Conservation (phyloP, 53 echinoderm and acorn worm species). For the Zoroaster sp. region DNA sequence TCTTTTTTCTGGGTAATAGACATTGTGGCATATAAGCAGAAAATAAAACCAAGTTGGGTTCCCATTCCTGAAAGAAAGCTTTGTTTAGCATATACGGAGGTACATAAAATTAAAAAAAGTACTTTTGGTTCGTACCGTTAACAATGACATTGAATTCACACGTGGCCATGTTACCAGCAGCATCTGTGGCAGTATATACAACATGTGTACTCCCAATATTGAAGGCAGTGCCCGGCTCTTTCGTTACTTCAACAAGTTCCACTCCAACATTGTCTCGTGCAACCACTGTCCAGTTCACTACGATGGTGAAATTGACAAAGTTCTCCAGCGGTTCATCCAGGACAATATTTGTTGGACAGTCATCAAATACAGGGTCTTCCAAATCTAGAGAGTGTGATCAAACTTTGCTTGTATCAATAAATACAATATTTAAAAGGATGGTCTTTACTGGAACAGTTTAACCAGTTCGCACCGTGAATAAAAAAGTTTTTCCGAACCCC, state of each 20-base stretch:
- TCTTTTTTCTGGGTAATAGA: no score
- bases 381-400: no score
- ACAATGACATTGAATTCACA: not conserved
- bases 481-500: no score
- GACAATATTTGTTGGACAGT: not conserved
- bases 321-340: not conserved
- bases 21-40: no score
- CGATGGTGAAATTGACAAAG: constrained; percentile 6
- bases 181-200: not conserved
- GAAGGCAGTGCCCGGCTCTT: not conserved
- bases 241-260: not conserved
- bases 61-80: no score
- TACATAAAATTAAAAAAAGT: not conserved
- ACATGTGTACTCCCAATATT: not conserved
- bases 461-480: no score
- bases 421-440: no score
- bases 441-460: no score
- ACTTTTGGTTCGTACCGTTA: no score
- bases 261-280: not conserved
- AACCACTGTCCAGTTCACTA: not conserved
- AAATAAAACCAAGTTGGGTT: no score
- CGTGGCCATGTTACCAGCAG: not conserved
- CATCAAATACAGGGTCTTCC: not conserved
- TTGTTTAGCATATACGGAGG: no score
- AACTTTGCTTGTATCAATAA: no score